phyloP scores from a whole-genome alignment of 2,113 vertebrate species.

The Neotoma lepida region DNA sequence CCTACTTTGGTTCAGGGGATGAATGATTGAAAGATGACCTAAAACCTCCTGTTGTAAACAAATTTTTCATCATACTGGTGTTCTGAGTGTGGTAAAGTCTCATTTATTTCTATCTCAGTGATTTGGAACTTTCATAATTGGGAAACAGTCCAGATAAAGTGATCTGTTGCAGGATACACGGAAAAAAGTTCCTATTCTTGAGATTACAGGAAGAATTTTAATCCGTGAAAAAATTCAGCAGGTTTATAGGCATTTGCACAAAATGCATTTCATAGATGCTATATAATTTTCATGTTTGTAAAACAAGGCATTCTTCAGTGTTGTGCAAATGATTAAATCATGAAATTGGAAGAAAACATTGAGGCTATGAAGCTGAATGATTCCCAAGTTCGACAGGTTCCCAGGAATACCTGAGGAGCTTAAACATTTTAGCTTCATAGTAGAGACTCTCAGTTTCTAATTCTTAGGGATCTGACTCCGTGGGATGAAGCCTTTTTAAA shows the following conservation, averaged over 20 bases:
- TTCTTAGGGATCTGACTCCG: background rate
- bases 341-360: background rate
- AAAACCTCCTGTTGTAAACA: constrained; percentile 75
- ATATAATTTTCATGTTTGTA: constrained; percentile 30
- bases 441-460: background rate
- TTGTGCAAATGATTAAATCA: background rate
- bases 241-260: background rate
- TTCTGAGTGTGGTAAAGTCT: constrained; percentile 65
- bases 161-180: constrained; percentile 37
- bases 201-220: constrained; percentile 21
- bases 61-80: constrained; percentile 76
- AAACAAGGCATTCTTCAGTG: constrained; percentile 5
- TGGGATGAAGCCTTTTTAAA: background rate
- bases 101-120: constrained; percentile 79
- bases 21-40: constrained; percentile 79
- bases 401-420: background rate
- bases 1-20: constrained; percentile 66
- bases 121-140: constrained; percentile 76
- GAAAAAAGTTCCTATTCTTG: constrained; percentile 5
- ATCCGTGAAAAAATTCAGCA: background rate
- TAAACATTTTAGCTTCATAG: constrained; percentile 27
- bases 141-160: constrained; percentile 64
- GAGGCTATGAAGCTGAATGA: background rate
- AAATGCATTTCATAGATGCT: background rate
- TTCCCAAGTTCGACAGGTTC: background rate